Percentiles rank a stretch among this genome's conserved stretches.
Conservation (phyloP, 2,888 invertebrate genomes). For the Iphiclides podalirius region DNA sequence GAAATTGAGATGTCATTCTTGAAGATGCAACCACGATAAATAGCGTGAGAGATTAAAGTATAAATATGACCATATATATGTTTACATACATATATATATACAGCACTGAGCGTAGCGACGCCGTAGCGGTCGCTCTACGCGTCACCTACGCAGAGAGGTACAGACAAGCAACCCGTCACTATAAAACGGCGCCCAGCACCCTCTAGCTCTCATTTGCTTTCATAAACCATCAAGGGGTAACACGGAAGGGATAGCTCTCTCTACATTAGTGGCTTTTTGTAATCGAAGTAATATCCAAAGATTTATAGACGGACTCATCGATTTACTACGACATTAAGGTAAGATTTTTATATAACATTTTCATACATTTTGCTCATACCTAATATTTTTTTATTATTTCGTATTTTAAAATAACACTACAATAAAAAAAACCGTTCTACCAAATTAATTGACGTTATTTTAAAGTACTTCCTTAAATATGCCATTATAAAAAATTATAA, state of each 20-base stretch:
- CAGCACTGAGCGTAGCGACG: conserved; percentile 20
- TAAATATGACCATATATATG: background rate
- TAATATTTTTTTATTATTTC: background rate
- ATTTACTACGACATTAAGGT: conserved; percentile 5
- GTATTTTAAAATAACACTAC: background rate
- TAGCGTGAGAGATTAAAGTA: conserved; percentile 16
- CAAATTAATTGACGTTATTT: no score
- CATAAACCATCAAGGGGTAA: conserved; percentile 48
- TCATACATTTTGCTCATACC: no score
- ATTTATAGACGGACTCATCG: background rate
- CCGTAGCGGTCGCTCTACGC: conserved; percentile 36
- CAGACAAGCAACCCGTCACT: conserved; percentile 42
- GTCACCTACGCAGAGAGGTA: conserved; percentile 47
- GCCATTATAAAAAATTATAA: no score
- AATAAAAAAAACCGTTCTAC: no score
- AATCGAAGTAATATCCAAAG: conserved; percentile 11
- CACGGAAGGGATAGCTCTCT: conserved; percentile 31
- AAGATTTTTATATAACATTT: conserved; percentile 1
- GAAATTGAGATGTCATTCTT: conserved; percentile 20
- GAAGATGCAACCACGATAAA: conserved; percentile 15
- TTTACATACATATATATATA: conserved; percentile 2
- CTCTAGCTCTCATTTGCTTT: conserved; percentile 64
- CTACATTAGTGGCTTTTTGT: conserved; percentile 9
- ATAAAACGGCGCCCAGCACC: conserved; percentile 57
- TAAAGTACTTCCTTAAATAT: no score